A percentile compares a stretch with the other conserved stretches of the same genome.
Evolutionary conservation across 2,888 invertebrate species (phyloP).

Genomic region (Ditula angustiorana): DNA sequence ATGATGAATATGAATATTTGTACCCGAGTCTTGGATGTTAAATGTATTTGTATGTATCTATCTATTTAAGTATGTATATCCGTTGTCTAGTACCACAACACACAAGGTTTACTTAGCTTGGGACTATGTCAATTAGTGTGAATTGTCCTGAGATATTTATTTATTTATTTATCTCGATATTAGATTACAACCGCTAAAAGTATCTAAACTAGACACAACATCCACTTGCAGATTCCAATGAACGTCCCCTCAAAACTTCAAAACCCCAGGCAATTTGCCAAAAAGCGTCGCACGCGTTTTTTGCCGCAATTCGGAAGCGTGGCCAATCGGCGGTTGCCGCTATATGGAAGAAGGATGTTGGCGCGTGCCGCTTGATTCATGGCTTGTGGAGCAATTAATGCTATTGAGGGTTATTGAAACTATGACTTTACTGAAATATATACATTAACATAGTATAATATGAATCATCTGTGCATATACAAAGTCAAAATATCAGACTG

Average conservation of each 20-base stretch:
- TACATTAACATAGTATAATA: too few relatives aligned
- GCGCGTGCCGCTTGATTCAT: slow-evolving; percentile 65
- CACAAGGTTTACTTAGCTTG: too few relatives aligned
- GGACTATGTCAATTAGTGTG: too few relatives aligned
- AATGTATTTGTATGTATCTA: too few relatives aligned
- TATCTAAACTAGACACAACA: neutral
- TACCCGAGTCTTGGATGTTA: too few relatives aligned
- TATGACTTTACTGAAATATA: neutral
- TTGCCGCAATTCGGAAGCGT: slow-evolving; percentile 59
- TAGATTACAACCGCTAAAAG: neutral
- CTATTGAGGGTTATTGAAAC: neutral
- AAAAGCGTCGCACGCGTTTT: slow-evolving; percentile 19
- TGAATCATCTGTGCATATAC: too few relatives aligned
- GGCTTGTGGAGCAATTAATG: slow-evolving; percentile 38
- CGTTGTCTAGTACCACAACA: too few relatives aligned
- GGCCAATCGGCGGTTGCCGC: slow-evolving; percentile 69
- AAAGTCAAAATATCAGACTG: too few relatives aligned
- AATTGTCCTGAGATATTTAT: too few relatives aligned
- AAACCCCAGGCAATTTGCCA: slow-evolving; percentile 39
- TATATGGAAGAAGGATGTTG: slow-evolving; percentile 78
- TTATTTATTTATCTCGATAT: too few relatives aligned
- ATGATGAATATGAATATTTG: too few relatives aligned
- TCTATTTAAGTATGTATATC: too few relatives aligned
- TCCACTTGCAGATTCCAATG: slow-evolving; percentile 18
- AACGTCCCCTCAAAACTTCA: slow-evolving; percentile 16